Evolutionary conservation across 2,797 vertebrate species (phyloP), one percentile per base, ranked within the genome.

Genomic region (Cygnus olor): DNA sequence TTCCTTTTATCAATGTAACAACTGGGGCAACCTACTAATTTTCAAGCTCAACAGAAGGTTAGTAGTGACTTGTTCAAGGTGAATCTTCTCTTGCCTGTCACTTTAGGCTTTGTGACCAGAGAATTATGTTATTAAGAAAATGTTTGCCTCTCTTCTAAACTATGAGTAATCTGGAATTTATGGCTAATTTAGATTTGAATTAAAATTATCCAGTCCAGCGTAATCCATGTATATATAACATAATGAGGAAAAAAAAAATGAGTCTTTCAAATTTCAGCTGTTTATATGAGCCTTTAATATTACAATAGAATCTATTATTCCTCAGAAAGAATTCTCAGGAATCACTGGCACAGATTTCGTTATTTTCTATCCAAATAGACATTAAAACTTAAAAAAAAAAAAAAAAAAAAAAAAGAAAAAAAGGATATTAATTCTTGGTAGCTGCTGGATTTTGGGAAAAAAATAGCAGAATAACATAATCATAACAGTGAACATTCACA

Each of bases 1-100:
- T 63, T 85, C 42, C 44, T 93, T 80, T 53, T 44, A 80, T 83
- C 79, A 61, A 34, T 57, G 28, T 58, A 69, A 91, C 82, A 92
- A 71, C 72, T 74, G 82, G 60, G 72, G 14, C 65, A 94, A 73
- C 25, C 60, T 83, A 77, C 51, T 80, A 86, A 84, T 61, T 92
- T 85, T 88, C 51, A 79, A 92, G 51, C 30, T 92, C 63, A 92
- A 53, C 34, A 65, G 57, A 85, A 85, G 80, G 88, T 88, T 78
- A 80, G 47, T 27, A 71, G 27, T 68, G 71, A 58, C 60, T 93
- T 74, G 36, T 56, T 91, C 84, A 95, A 90, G 64, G 71, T 94
- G 92, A 87, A 64, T 10, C 51, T 70, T 89, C n/a, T 49, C 42
- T 86, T 57, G 63, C 27, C 21, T 54, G 34, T 53, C 19, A 30